phyloP scores from a whole-genome alignment of 2,797 vertebrate genomes.

The Echeneis naucrates region DNA sequence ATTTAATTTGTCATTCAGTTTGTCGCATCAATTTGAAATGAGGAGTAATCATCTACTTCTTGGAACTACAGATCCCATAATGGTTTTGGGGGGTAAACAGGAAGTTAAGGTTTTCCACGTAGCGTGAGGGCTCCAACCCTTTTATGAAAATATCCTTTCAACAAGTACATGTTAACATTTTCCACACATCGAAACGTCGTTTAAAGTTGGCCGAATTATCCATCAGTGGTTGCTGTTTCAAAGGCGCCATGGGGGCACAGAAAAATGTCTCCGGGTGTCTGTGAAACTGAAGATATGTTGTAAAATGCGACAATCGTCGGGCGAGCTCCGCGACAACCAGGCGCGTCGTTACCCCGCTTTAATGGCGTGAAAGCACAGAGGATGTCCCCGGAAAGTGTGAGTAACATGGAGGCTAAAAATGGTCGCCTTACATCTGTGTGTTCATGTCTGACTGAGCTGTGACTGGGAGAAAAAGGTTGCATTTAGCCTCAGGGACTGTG shows the following conservation, averaged over 20 bases:
- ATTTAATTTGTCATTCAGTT: too few species aligned
- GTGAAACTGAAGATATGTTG: too few species aligned
- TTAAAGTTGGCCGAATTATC: neutral
- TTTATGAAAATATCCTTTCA: neutral
- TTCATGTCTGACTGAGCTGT: neutral
- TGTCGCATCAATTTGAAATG: too few species aligned
- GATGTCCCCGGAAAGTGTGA: neutral
- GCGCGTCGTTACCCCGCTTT: neutral
- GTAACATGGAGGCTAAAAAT: neutral
- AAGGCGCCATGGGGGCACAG: too few species aligned
- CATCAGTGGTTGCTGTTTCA: neutral
- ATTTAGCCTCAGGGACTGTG: too few species aligned
- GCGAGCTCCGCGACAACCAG: neutral
- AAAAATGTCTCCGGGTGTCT: neutral
- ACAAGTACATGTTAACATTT: neutral
- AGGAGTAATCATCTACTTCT: neutral
- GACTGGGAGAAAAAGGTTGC: neutral
- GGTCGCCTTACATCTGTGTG: neutral
- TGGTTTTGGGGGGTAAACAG: neutral
- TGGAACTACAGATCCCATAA: neutral
- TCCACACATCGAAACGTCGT: neutral
- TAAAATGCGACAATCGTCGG: neutral
- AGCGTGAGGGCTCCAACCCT: too few species aligned
- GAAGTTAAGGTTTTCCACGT: constrained; percentile 1
- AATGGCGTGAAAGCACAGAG: neutral